These are phyloP conservation scores for Marisa cornuarietis DNA, from an alignment of 1,140 invertebrate species.

Conservation along the genomic window DNA sequence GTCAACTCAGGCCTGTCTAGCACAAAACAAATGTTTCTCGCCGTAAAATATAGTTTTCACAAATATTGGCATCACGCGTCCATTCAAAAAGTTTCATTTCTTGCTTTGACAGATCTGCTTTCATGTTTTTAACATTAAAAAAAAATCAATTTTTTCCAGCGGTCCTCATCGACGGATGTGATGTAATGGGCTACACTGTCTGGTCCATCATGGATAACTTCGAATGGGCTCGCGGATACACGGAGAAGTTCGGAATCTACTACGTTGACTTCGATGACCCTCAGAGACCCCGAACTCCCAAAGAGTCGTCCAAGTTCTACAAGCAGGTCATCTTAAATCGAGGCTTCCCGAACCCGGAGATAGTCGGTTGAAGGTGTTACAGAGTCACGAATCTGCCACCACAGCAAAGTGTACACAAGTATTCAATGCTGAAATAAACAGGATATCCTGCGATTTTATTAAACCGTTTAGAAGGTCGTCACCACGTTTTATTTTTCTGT, in stretches of 20 bases:
- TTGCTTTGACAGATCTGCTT: too few relatives aligned
- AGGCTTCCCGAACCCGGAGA: conserved; percentile 39
- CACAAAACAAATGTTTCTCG: too few relatives aligned
- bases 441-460: too few relatives aligned
- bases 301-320: conserved; percentile 72
- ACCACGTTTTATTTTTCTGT: too few relatives aligned
- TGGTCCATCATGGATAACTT: conserved; percentile 82
- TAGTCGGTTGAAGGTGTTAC: not conserved
- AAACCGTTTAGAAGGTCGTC: too few relatives aligned
- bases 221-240: conserved; percentile 74
- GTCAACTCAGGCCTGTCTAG: not conserved
- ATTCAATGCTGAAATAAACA: too few relatives aligned
- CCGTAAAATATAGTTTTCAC: too few relatives aligned
- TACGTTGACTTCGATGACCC: conserved; percentile 78
- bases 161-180: conserved; percentile 71
- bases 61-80: too few relatives aligned
- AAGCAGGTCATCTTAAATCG: conserved; percentile 47
- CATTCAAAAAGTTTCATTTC: too few relatives aligned
- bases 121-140: not conserved
- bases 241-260: conserved; percentile 77
- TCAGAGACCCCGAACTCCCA: conserved; percentile 74
- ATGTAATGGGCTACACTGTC: conserved; percentile 75
- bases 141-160: conserved; percentile 46
- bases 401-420: too few relatives aligned
- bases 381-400: too few relatives aligned